A percentile compares a stretch with the other conserved stretches of the same genome.
Conservation (phyloP, 2,888 invertebrate species). For the Parascotia fuliginaria region DNA sequence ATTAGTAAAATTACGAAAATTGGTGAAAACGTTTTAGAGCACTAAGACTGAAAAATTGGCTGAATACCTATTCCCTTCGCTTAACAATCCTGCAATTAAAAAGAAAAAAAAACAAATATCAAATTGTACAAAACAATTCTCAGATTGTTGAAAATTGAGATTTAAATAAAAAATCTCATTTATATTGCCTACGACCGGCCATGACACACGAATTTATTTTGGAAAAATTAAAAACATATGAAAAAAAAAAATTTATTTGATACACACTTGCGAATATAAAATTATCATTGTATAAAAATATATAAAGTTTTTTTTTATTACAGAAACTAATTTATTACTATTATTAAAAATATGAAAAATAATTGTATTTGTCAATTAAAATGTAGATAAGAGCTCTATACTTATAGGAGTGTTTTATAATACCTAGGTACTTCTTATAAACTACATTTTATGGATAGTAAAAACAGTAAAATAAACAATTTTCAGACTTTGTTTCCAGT, state of each 20-base stretch:
- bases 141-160: conserved; percentile 17
- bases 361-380: conserved; percentile 6
- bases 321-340: background rate
- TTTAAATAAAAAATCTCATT: conserved; percentile 19
- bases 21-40: conserved; percentile 72
- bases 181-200: conserved; percentile 37
- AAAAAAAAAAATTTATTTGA: background rate
- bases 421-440: background rate
- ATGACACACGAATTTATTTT: conserved; percentile 45
- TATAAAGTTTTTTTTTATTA: background rate
- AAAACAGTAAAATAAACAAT: background rate
- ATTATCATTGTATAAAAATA: background rate
- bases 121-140: conserved; percentile 10
- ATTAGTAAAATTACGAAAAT: conserved; percentile 45
- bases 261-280: conserved; percentile 26
- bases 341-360: background rate
- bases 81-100: conserved; percentile 46
- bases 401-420: background rate
- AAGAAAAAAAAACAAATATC: conserved; percentile 16
- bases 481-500: too few species aligned
- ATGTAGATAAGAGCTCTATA: background rate
- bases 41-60: conserved; percentile 83
- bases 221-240: conserved; percentile 20
- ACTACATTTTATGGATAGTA: background rate
- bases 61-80: conserved; percentile 65